Percentiles rank a stretch among this genome's conserved stretches.
Conservation (phyloP, 2,113 vertebrate species). For the Scytalopus superciliaris region DNA sequence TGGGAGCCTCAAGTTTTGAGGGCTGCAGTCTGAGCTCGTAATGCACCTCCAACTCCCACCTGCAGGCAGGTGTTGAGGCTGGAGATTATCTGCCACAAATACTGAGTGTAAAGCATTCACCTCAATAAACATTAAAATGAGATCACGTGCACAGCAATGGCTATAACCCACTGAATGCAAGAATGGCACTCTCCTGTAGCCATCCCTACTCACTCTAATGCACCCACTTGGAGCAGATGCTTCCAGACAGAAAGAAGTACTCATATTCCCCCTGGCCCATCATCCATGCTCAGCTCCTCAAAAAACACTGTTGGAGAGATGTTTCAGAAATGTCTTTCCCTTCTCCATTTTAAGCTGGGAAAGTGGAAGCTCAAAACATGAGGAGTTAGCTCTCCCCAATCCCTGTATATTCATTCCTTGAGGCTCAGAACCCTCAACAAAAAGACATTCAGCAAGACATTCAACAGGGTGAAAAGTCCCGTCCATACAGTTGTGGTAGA, state of each 20-base stretch:
- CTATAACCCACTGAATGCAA: not conserved
- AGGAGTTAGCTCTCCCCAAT: not conserved
- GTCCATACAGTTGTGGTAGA: not conserved
- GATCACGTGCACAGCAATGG: not conserved
- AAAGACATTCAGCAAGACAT: not conserved
- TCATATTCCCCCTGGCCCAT: not conserved
- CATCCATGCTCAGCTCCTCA: not conserved
- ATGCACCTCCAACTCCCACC: not conserved
- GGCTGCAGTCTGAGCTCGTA: not conserved
- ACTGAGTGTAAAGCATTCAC: not conserved
- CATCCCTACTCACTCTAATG: accelerated
- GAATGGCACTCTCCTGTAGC: not conserved
- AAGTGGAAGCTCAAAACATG: not conserved
- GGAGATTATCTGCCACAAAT: not conserved
- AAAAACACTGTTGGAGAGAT: not conserved
- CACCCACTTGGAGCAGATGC: not conserved
- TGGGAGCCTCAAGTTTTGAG: not conserved
- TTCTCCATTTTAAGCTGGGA: not conserved
- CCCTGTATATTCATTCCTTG: not conserved
- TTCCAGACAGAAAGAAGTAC: not conserved
- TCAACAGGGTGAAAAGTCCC: not conserved
- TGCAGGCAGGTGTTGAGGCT: not conserved
- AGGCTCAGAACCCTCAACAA: not conserved
- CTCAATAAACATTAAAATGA: not conserved
- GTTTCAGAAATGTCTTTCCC: not conserved